These are phyloP conservation scores for Platygyra sinensis DNA, from an alignment of 64 coral and sea anemone species.

Conservation along the genomic window DNA sequence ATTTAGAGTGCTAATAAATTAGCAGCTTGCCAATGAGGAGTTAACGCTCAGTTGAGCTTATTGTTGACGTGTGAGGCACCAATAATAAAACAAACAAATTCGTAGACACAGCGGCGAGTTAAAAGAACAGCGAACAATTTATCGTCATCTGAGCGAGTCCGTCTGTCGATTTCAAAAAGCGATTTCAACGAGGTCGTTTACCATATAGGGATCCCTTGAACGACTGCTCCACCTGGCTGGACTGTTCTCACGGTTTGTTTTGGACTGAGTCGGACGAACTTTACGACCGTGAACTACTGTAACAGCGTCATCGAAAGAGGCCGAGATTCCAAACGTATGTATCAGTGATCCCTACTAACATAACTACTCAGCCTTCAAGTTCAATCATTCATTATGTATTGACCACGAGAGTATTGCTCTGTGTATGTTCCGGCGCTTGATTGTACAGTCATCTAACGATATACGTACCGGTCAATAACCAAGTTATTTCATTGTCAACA, in stretches of 20 bases:
- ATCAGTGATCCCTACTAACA: not conserved
- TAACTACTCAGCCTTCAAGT: not conserved
- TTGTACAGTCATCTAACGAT: not conserved
- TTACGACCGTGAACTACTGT: not conserved
- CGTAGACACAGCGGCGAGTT: conserved; percentile 20
- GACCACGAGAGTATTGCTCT: not conserved
- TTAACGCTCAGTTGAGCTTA: not conserved
- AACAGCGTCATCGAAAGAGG: not conserved
- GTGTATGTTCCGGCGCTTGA: too few relatives aligned
- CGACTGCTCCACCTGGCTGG: too few relatives aligned
- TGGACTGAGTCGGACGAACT: not conserved
- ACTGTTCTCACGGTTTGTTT: not conserved
- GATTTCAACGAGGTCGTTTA: not conserved
- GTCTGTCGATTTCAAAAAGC: not conserved
- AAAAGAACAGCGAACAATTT: not conserved
- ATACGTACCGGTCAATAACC: not conserved
- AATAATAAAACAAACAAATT: conserved; percentile 19
- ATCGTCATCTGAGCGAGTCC: not conserved
- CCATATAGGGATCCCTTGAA: not conserved
- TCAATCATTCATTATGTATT: not conserved
- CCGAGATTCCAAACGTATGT: not conserved
- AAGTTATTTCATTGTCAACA: not conserved
- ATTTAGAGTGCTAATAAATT: not conserved
- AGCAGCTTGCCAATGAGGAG: not conserved
- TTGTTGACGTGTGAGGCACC: not conserved